These are phyloP conservation scores for Ornithorhynchus anatinus DNA, from an alignment of 2,113 vertebrate genomes.

Conservation along the genomic window DNA sequence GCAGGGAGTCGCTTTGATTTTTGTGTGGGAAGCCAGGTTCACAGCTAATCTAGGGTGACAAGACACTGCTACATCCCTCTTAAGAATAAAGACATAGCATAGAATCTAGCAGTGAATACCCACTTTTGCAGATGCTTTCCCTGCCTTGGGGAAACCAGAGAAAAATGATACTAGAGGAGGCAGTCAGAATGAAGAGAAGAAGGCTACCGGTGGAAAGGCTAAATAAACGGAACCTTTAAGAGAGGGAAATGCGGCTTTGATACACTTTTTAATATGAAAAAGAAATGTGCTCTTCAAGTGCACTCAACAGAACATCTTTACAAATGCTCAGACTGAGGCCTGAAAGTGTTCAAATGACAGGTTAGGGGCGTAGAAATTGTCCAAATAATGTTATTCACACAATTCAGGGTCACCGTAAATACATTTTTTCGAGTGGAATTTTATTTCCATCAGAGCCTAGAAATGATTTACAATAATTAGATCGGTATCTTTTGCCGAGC, in stretches of 20 bases:
- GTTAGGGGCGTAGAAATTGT: constrained; percentile 43
- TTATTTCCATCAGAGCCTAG: not conserved
- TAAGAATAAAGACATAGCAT: not conserved
- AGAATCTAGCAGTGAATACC: not conserved
- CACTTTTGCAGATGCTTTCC: not conserved
- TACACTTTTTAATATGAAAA: constrained; percentile 7
- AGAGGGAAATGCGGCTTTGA: constrained; percentile 13
- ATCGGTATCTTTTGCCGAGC: constrained; percentile 5
- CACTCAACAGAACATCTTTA: not conserved
- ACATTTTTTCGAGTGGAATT: constrained; percentile 18
- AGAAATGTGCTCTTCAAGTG: not conserved
- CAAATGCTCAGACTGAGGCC: constrained; percentile 39
- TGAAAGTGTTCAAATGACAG: constrained; percentile 46
- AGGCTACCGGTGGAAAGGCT: not conserved
- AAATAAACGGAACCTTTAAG: not conserved
- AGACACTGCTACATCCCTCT: not conserved
- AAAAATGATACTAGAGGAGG: constrained; percentile 18
- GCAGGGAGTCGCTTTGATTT: not conserved
- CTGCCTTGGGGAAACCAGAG: not conserved
- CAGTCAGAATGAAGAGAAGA: not conserved
- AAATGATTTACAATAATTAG: constrained; percentile 46
- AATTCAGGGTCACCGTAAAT: constrained; percentile 32
- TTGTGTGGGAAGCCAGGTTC: not conserved
- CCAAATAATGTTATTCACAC: constrained; percentile 46
- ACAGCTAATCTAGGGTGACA: not conserved